Percentiles rank a stretch among this genome's conserved stretches.
Conservation (phyloP, 2,113 vertebrate genomes). For the Sylvia atricapilla region DNA sequence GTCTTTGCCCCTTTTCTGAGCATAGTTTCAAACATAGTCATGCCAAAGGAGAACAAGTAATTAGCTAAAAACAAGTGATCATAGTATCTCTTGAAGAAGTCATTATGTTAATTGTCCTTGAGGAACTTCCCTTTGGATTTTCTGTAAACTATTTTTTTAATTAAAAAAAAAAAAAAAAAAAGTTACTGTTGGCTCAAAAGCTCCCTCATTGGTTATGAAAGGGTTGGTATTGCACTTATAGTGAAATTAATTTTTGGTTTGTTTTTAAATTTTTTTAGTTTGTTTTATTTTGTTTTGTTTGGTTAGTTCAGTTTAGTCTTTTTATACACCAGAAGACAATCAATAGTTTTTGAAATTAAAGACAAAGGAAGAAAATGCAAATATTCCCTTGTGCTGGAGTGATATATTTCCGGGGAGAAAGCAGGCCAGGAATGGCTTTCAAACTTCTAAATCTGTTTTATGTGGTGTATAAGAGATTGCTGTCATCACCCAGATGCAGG, state of each 20-base stretch:
- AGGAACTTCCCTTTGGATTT: not conserved
- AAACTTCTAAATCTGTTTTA: conserved; percentile 51
- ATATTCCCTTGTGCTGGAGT: not conserved
- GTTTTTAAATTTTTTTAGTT: not conserved
- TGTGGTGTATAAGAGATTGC: conserved; percentile 58
- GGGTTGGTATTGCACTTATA: not conserved
- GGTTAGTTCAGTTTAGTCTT: not conserved
- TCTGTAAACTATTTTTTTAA: not conserved
- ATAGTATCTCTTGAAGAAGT: not conserved
- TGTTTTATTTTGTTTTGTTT: not conserved
- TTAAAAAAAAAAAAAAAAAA: not conserved
- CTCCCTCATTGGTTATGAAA: not conserved
- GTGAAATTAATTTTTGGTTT: not conserved
- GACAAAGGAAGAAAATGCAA: not conserved
- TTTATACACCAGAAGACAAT: not conserved
- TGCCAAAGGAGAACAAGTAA: conserved; percentile 35
- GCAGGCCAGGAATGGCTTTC: conserved; percentile 17
- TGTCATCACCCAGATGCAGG: conserved; percentile 66
- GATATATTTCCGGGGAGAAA: conserved; percentile 44
- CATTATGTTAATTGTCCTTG: not conserved
- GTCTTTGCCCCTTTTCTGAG: conserved; percentile 5
- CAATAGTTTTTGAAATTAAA: not conserved
- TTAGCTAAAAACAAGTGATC: not conserved
- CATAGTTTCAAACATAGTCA: not conserved
- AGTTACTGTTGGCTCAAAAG: not conserved